phyloP scores from a whole-genome alignment of 2,113 vertebrate genomes.

The Cisticola juncidis region DNA sequence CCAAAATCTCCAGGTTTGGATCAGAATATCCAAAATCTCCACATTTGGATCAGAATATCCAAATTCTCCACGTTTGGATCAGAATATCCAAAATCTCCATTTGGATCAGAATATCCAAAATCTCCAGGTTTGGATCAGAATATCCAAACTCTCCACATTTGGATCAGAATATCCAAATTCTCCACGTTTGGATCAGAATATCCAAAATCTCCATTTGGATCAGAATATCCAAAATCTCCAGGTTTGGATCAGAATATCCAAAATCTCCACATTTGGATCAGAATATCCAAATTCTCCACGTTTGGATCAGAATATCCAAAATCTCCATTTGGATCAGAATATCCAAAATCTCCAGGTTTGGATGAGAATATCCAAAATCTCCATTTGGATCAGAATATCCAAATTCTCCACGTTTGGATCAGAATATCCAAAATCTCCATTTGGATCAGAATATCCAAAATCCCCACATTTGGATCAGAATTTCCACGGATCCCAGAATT shows the following conservation, averaged over 20 bases:
- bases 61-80: rapidly evolving
- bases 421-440: too few relatives aligned
- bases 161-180: not conserved
- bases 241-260: not conserved
- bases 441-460: too few relatives aligned
- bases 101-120: not conserved
- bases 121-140: not conserved
- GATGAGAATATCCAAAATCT: too few relatives aligned
- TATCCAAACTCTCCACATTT: rapidly evolving
- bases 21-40: not conserved
- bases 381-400: too few relatives aligned
- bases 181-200: not conserved
- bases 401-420: too few relatives aligned
- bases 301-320: not conserved
- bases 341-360: too few relatives aligned
- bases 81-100: not conserved
- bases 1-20: rapidly evolving
- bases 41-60: not conserved
- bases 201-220: not conserved
- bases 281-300: not conserved
- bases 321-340: not conserved
- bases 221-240: not conserved
- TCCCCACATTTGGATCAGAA: not conserved
- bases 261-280: not conserved
- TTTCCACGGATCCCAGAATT: rapidly evolving